Evolutionary conservation across 2,797 vertebrate genomes (phyloP).

Genomic region (Protosalanx chinensis): DNA sequence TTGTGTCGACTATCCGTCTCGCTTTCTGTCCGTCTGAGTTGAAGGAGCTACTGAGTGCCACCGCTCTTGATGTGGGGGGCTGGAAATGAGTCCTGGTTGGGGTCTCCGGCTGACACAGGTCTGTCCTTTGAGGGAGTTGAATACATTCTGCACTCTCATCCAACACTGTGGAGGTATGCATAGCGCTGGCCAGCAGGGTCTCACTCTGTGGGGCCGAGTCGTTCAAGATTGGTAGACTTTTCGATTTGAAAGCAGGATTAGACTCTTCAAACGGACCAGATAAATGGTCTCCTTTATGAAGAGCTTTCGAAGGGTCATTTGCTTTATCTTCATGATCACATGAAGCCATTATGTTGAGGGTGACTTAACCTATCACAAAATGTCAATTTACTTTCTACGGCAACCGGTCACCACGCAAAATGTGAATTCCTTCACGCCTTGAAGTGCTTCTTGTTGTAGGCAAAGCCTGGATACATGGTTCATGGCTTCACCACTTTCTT

Average conservation of each 20-base stretch:
- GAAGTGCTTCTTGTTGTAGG: slow-evolving; percentile 14
- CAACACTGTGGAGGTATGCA: slow-evolving; percentile 43
- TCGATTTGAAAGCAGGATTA: slow-evolving; percentile 65
- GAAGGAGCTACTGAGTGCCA: slow-evolving; percentile 55
- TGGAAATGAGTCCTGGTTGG: slow-evolving; percentile 20
- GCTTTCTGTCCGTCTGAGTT: slow-evolving; percentile 59
- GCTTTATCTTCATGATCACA: slow-evolving; percentile 48
- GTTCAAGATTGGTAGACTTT: slow-evolving; percentile 77
- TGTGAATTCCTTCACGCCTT: slow-evolving; percentile 42
- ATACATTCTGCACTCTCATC: slow-evolving; percentile 60
- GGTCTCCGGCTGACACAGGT: slow-evolving; percentile 47
- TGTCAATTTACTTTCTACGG: slow-evolving; percentile 4
- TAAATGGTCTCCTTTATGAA: slow-evolving; percentile 52
- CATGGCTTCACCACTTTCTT: slow-evolving; percentile 31
- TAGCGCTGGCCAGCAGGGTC: slow-evolving; percentile 53
- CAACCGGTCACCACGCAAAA: slow-evolving; percentile 12
- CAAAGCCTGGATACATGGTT: slow-evolving; percentile 26
- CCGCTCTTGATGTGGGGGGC: slow-evolving; percentile 54
- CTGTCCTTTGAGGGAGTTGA: slow-evolving; percentile 38
- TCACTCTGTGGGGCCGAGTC: slow-evolving; percentile 61
- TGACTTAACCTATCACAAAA: background rate
- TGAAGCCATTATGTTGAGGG: slow-evolving; percentile 61
- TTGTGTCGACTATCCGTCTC: slow-evolving; percentile 51
- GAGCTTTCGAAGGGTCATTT: slow-evolving; percentile 59
- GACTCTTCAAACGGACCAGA: slow-evolving; percentile 64